Evolutionary conservation across 2,797 vertebrate genomes (phyloP), one percentile per base, ranked within the genome.

Genomic region (Balearica regulorum): DNA sequence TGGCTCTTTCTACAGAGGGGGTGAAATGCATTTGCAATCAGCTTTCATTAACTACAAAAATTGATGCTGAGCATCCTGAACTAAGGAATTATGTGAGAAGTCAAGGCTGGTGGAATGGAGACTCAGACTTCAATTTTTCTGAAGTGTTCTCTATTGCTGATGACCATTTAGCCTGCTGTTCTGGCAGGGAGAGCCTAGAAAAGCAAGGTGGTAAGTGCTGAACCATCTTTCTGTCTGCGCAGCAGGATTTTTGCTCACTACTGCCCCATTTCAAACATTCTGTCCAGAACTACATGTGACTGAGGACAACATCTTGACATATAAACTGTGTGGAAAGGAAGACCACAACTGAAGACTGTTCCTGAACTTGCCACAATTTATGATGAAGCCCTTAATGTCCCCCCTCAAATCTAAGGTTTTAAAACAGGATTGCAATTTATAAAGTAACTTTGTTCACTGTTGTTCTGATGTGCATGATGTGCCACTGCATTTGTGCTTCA

Each of bases 91-190:
- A 98, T 0, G 98, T 98, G 76, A 97, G 97, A 96, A 98, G 95
- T 94, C 98, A 98, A 97, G 98, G 98, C 64, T 98, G 98, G 98
- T 98, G 98, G 98, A 98, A 87, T 0, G 97, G 94, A 94, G 98
- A 98, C 49, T 97, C 98, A 1, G 98, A 98, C 87, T 98, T 98
- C 96, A 98, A 98, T 93, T 98, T 98, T 89, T 98, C 98, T 75
- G 91, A 98, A 96, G 98, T 98, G 5, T 98, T 98, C 92, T 98
- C 98, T 95, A 86, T 96, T 77, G 88, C 87, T 29, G 96, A 97
- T 66, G 96, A 96, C 70, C 97, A 97, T 65, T 83, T 92, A 87
- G 93, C 96, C 83, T 97, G 97, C 77, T 98, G 97, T 91, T 95
- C 97, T 48, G 97, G 95, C 83, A 98, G 87, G 93, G 97, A 98